These are phyloP conservation scores for Electrona antarctica DNA, from an alignment of 2,113 vertebrate genomes.

Conservation along the genomic window DNA sequence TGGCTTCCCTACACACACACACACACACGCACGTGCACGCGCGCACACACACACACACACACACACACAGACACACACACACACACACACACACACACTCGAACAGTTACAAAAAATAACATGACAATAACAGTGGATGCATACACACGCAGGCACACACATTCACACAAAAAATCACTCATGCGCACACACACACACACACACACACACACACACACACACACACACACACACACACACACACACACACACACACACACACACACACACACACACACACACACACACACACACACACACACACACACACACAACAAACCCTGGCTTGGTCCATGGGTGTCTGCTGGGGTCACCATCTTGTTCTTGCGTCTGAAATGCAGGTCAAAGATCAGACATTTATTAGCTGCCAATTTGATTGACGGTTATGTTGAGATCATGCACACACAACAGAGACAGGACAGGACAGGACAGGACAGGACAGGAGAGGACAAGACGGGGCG, in stretches of 20 bases:
- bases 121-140: no score
- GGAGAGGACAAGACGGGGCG: no score
- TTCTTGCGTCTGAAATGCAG: conserved; percentile 78
- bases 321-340: conserved; percentile 88
- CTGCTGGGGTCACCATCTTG: conserved; percentile 81
- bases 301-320: conserved; percentile 80
- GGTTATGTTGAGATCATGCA: conserved; percentile 30
- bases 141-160: neutral
- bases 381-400: conserved; percentile 41
- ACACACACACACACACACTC: neutral
- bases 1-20: conserved; percentile 78
- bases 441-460: neutral
- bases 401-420: conserved; percentile 5
- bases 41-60: conserved; percentile 22
- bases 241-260: conserved; percentile 17
- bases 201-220: neutral
- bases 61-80: neutral
- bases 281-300: neutral
- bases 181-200: conserved; percentile 3
- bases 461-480: no score
- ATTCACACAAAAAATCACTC: neutral
- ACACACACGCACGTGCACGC: conserved; percentile 10
- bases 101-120: no score
- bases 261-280: neutral
- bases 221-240: conserved; percentile 4